A percentile compares a stretch with the other conserved stretches of the same genome.
phyloP scores from a whole-genome alignment of 2,888 invertebrate genomes.

The Craniophora ligustri region DNA sequence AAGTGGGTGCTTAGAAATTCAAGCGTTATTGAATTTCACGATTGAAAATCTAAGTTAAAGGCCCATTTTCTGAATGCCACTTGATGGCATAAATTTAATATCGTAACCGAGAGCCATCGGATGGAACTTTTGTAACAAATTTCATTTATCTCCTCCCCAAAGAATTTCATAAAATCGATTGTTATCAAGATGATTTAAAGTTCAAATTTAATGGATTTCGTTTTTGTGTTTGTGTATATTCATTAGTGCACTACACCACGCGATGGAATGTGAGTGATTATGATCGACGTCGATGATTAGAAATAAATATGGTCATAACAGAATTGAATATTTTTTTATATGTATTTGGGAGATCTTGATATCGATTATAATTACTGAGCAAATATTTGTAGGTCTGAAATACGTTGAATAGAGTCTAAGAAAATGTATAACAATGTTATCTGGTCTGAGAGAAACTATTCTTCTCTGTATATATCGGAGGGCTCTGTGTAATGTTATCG shows the following conservation, averaged over 20 bases:
- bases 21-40: conserved; percentile 73
- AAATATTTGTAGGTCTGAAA: conserved; percentile 37
- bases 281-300: conserved; percentile 28
- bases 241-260: conserved; percentile 27
- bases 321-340: conserved; percentile 22
- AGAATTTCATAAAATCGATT: conserved; percentile 85
- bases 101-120: conserved; percentile 79
- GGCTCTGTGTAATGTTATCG: conserved; percentile 54
- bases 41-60: conserved; percentile 81
- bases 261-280: conserved; percentile 24
- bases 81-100: conserved; percentile 87
- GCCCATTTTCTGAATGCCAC: conserved; percentile 81
- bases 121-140: conserved; percentile 86
- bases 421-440: conserved; percentile 42
- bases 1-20: conserved; percentile 55
- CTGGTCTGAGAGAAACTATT: conserved; percentile 31
- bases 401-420: conserved; percentile 32
- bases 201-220: conserved; percentile 66
- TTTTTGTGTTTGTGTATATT: conserved; percentile 58
- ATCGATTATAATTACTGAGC: too few relatives aligned
- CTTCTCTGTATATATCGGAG: conserved; percentile 26
- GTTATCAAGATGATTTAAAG: conserved; percentile 81
- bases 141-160: conserved; percentile 81
- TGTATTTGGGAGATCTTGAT: too few relatives aligned
- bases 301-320: conserved; percentile 17